Evolutionary conservation across 2,113 vertebrate species (phyloP), one percentile per base, ranked within the genome.

Genomic region (Phylloscopus trochilus): DNA sequence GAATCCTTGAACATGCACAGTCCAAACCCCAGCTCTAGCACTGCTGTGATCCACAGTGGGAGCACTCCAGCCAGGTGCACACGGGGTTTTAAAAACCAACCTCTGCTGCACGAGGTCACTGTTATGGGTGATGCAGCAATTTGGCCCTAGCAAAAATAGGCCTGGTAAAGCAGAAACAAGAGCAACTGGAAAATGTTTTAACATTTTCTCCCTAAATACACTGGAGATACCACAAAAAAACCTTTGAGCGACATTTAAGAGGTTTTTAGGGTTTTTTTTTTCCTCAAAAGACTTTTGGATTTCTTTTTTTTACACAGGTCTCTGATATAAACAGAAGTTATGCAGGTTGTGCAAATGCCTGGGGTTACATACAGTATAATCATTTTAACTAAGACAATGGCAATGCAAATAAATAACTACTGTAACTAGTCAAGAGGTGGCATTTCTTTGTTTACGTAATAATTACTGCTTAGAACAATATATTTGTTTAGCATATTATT

Each of bases 231-330:
- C 19, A 58, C 14, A 67, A 31, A 67, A 46, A 9, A 74, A 75
- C 0, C 2, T 73, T 64, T 58, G 39, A 77, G 15, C 4, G 58
- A 4, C 18, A 28, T 14, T 28, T 60, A 35, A 74, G 62, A 43
- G n/a, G 30, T 13, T 74, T 55, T 74, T 9, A 31, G 5, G 1
- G 0, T 0, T 3, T 15, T 15, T 15, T 15, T 59, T 47, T 44
- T 33, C 13, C 21, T 37, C 33, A 64, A 62, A 77, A 55, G 15
- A 3, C 13, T 74, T 70, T 11, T 4, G 30, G 9, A 47, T 47
- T 56, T 80, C 28, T 77, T 69, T 80, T 20, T 28, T 72, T 84
- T 27, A 15, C 9, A 12, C 3, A 22, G 44, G 16, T 46, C 3
- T 39, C 39, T 63, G 30, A 43, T 13, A 75, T 28, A 84, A 89